Base-by-base conservation (phyloP, 1,140 invertebrate species). In the Drosophila lacertosa region DNA sequence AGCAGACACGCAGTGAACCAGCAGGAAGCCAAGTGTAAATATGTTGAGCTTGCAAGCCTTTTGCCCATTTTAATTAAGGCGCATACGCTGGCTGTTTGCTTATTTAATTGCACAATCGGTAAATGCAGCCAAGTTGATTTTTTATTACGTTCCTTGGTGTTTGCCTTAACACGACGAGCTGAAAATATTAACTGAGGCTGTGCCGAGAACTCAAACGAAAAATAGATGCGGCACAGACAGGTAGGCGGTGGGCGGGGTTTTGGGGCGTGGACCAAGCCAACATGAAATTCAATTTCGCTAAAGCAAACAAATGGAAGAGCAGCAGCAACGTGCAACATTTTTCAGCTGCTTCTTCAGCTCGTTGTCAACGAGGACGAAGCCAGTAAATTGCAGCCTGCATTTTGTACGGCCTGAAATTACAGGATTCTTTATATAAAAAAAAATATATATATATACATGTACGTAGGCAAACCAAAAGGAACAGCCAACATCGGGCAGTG, bases 91-190 rank as follows among this genome's bases (percentile, higher is more conserved):
- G 63, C 66, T 86, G 68, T 84, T 84, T 86, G 67, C 81, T 81
- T 86, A 81, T 84, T 84, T 84, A 84, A 86, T 84, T 84, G 81
- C 77, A 84, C 77, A 84, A 81, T 84, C 81, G 81, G 48, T 80
- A 81, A 86, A 80, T 65, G 57, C 60, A 64, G 33, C 48, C 35
- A 15, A 59, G 70, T 77, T 78, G 80, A 76, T 84, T 76, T 67
- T 58, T 47, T 35, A n/a, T n/a, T n/a, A n/a, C n/a, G 32, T 64
- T 37, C 50, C 58, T 54, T 44, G 59, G 47, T 77, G 81, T 86
- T 84, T 84, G 81, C 82, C 76, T 86, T 81, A 69, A 84, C 77
- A 86, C 81, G 77, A 86, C 77, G 75, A 86, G 68, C 48, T 81
- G 68, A 74, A 77, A 81, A 81, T 86, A 84, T 84, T 86, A 84